Evolutionary conservation across 2,888 invertebrate species (phyloP), one percentile per base, ranked within the genome.

Genomic region (Epinotia brunnichana): DNA sequence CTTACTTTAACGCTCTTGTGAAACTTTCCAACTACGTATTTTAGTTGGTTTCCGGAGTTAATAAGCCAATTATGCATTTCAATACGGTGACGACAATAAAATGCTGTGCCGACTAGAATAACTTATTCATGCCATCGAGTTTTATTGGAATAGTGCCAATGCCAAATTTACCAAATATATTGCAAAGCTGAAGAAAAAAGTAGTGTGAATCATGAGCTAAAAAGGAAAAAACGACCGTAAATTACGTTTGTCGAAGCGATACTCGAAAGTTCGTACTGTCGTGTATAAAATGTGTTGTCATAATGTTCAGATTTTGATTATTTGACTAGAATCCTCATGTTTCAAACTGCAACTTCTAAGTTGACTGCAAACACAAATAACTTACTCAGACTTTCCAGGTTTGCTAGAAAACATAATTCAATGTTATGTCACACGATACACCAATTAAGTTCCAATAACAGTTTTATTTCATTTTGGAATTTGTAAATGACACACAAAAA

Each of bases 311-410:
- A n/a, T 48, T 48, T n/a, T 48, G 4, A 48, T 48, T 48, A 48
- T 48, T 5, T n/a, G 5, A 7, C 15, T n/a, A 3, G 0, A 15
- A 7, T 7, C n/a, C 56, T 51, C 63, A 59, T 64, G 70, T 3
- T 67, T 48, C 35, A 67, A 29, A 66, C 66, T 41, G 54, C 11
- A 54, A 15, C 3, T 39, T 19, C 48, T 57, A n/a, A 15, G 19
- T 57, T 39, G 39, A 41, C 35, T 53, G 24, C 48, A 69, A 62
- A 60, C 51, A 54, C 62, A 62, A 15, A 53, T 74, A 79, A 92
- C 92, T 92, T 82, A 92, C 92, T 89, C 76, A 90, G 89, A 80
- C 94, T 95, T 94, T 95, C 95, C 95, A 95, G 94, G 95, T 95
- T 94, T 83, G 95, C 95, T 95, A 94, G 80, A 91, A 90, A 86